Evolutionary conservation across 2,113 vertebrate species (phyloP).

Genomic region (Ailurus styani): DNA sequence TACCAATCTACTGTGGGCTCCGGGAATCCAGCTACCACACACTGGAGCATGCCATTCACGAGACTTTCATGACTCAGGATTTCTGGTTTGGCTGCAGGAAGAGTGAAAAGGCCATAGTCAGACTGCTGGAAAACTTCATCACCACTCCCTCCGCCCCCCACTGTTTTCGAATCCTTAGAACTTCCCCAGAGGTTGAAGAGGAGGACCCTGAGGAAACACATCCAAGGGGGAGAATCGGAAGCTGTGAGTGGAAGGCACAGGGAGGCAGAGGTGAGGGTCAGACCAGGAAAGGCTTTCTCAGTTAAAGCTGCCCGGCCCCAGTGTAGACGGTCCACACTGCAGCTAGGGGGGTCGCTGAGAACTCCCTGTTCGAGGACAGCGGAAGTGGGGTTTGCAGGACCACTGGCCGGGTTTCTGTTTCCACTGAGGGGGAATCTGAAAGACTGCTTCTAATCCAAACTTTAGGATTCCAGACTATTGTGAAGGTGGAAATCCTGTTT

Average conservation of each 20-base stretch:
- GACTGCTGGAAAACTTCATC: not conserved
- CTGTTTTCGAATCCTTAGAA: not conserved
- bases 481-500: not conserved
- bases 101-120: conserved; percentile 61
- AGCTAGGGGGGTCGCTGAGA: not conserved
- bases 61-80: conserved; percentile 90
- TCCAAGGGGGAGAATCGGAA: not conserved
- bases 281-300: not conserved
- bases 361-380: not conserved
- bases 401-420: not conserved
- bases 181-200: not conserved
- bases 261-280: not conserved
- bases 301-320: not conserved
- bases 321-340: accelerated
- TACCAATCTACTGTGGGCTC: conserved; percentile 95
- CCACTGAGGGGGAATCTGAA: not conserved
- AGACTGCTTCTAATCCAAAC: not conserved
- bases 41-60: conserved; percentile 90
- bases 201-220: not conserved
- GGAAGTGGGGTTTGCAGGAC: not conserved
- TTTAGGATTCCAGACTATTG: not conserved
- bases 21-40: conserved; percentile 92
- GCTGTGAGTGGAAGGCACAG: not conserved
- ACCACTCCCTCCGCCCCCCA: accelerated
- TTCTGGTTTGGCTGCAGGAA: conserved; percentile 90